Evolutionary conservation across 2,113 vertebrate species (phyloP), one percentile per base, ranked within the genome.

Genomic region (Murina feae): DNA sequence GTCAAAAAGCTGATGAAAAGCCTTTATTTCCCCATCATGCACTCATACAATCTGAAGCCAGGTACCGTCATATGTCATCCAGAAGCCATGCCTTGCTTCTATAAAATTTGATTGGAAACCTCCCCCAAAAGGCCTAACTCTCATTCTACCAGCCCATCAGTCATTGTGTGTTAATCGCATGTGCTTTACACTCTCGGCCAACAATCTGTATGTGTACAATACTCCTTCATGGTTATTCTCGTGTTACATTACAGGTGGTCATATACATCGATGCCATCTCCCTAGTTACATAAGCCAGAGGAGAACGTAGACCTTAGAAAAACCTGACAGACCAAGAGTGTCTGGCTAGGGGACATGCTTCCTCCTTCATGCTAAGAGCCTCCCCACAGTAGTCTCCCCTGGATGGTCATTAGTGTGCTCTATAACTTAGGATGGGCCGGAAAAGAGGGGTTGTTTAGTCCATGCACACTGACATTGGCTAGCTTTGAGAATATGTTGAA

Each of bases 161-260:
- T 9, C 30, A 60, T 44, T 75, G 18, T 5, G 2, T 78, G 39
- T 91, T 35, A 37, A 58, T 25, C 6, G 23, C 8, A 66, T n/a
- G 21, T 9, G 6, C 58, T 58, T 68, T 60, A 76, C 37, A 42
- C 5, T 65, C 69, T 88, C 21, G 25, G 30, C 18, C 37, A 8
- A 93, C 16, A 0, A n/a, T 7, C 3, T 17, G 1, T 28, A 44
- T 9, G 14, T 5, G 17, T 1, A 12, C 9, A 13, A 11, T 81
- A 68, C 58, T 82, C 79, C 28, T 63, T 58, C 53, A 49, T 30
- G 49, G 20, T 81, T 58, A 58, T 60, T 72, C 79, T 60, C 65
- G 60, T 20, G 12, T 28, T 85, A 65, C 12, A 23, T 74, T 75
- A 89, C 9, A 86, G 28, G 51, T 17, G 6, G 39, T 47, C 13